Evolutionary conservation across 2,797 vertebrate species (phyloP).

Genomic region (Chromis chromis): DNA sequence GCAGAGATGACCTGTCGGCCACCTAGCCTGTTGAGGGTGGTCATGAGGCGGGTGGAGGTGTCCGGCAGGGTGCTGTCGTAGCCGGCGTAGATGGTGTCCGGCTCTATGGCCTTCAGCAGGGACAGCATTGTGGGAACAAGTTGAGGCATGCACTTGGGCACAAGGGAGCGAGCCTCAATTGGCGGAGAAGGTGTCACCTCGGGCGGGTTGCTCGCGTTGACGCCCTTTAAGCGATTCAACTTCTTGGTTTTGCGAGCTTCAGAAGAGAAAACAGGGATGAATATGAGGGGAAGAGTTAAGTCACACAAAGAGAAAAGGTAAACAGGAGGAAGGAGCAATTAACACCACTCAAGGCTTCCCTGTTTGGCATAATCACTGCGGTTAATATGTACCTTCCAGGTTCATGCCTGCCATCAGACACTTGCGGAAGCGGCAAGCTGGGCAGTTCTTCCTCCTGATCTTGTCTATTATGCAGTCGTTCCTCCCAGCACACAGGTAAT

Average conservation of each 20-base stretch:
- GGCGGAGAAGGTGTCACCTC: slow-evolving; percentile 70
- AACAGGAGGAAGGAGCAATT: neutral
- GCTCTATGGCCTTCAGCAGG: slow-evolving; percentile 96
- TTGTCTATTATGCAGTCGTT: slow-evolving; percentile 99
- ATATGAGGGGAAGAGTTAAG: neutral
- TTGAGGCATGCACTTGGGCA: slow-evolving; percentile 94
- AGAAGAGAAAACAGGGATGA: neutral
- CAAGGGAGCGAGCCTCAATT: slow-evolving; percentile 78
- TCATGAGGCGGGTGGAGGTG: slow-evolving; percentile 93
- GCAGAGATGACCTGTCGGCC: slow-evolving; percentile 95
- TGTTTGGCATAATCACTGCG: neutral
- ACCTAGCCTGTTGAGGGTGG: slow-evolving; percentile 94
- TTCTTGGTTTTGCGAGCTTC: slow-evolving; percentile 97
- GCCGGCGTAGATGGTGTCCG: slow-evolving; percentile 93
- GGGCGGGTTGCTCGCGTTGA: slow-evolving; percentile 73
- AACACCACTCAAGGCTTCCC: neutral
- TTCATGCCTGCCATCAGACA: slow-evolving; percentile 99
- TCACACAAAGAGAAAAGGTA: neutral
- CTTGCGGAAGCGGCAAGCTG: slow-evolving; percentile 97
- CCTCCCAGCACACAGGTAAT: slow-evolving; percentile 97
- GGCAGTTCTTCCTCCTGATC: slow-evolving; percentile 98
- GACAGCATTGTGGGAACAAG: slow-evolving; percentile 94
- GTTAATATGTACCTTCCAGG: slow-evolving; percentile 89
- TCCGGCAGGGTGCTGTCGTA: slow-evolving; percentile 94
- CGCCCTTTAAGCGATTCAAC: slow-evolving; percentile 89